Base-by-base conservation (phyloP, 2,113 vertebrate genomes). In the Xenopus laevis region DNA sequence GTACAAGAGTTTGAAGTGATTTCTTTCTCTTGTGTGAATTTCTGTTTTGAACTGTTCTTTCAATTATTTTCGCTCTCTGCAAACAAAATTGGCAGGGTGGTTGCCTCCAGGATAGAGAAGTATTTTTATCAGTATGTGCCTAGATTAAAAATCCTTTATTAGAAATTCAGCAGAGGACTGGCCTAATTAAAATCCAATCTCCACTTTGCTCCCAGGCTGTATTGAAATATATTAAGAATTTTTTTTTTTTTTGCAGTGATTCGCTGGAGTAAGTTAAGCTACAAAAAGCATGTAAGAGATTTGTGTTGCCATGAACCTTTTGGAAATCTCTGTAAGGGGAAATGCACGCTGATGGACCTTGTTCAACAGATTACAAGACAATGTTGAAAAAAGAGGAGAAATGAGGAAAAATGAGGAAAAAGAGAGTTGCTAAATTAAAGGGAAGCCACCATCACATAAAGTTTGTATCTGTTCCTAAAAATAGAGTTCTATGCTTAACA, bases 71-170 rank as follows among this genome's bases (percentile, higher is more conserved):
- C 78, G 53, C 68, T 83, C 78, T 76, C 81, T 82, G 82, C 80
- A 84, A 85, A 85, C 85, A 83, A 87, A 88, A 89, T 87, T 82
- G 84, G 84, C 82, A 87, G 82, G 81, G 82, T 83, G 83, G 81
- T 86, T 84, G 86, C 83, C 85, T 83, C 85, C 85, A 82, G 86
- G 86, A 85, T 85, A 80, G 81, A 87, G 85, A 82, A 81, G 79
- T 82, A 78, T 89, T 89, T 88, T 84, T 87, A 86, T 82, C 86
- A 84, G 74, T 80, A 80, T 85, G 82, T 71, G 79, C 84, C 79
- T 83, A 87, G 84, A 89, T 87, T 88, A 86, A 86, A 87, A 85
- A 83, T 79, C 65, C 79, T 86, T 84, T 85, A 87, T 90, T 83
- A 82, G 86, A 80, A 86, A 87, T 85, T 85, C 84, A 86, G 85